Evolutionary conservation across 1,140 invertebrate genomes (phyloP), one percentile per base, ranked within the genome.

Genomic region (Lasioglossum albipes): DNA sequence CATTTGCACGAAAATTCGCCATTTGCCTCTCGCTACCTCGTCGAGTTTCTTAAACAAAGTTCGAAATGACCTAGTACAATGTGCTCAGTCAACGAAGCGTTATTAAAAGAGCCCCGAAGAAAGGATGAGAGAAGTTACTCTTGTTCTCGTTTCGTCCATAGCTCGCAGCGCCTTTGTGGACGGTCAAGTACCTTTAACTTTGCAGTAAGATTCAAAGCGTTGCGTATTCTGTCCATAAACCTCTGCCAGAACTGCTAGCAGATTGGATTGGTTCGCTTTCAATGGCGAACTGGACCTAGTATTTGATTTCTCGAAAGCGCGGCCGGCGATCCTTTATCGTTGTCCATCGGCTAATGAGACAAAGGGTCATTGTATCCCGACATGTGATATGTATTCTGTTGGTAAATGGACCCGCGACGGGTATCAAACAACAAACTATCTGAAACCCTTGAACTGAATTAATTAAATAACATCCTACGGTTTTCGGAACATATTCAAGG

Each of bases 261-360:
- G 62, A 45, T 52, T 57, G 61, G 49, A 72, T 79, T 66, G 49
- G 69, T 64, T 27, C 36, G 42, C 49, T 57, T 73, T 66, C 49
- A 68, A 18, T 36, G 64, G 20, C 7, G 49, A 67, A 12, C 52
- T 22, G 18, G 22, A 68, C n/a, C 52, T 9, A n/a, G 20, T 66
- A 45, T 76, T 68, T 76, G 74, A 76, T 68, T 76, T 45, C 74
- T 31, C 65, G 27, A 59, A 68, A 59, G 52, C 52, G 7, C 16
- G 20, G 31, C n/a, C 65, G 81, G 70, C 45, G 75, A 66, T 59
- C 75, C 75, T 84, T 84, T 83, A 75, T 79, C 81, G 69, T 67
- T 70, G 70, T n/a, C 10, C 42, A 64, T 70, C 42, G 66, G 45
- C 72, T 82, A 73, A 83, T 72, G 75, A 83, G 66, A 84, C 77